Conservation (phyloP, 2,113 vertebrate species). For the Erythrocercus mccallii region DNA sequence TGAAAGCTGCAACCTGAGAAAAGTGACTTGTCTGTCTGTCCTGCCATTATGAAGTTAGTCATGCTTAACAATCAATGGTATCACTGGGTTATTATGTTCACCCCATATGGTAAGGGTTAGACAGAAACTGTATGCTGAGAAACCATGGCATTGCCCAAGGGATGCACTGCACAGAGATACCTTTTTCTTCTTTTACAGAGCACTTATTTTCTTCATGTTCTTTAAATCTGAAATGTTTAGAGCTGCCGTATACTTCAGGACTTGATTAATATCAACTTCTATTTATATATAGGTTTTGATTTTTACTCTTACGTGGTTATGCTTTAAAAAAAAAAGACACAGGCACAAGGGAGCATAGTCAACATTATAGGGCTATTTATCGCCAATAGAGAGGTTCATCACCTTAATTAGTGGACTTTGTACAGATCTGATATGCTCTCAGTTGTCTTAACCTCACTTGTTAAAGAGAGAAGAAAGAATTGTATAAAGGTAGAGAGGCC, state of each 20-base stretch:
- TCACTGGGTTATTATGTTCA: background rate
- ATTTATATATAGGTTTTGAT: background rate
- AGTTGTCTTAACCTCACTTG: background rate
- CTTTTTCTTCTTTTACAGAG: background rate
- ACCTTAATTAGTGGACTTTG: background rate
- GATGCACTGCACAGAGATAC: background rate
- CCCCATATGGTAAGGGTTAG: background rate
- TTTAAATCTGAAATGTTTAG: background rate
- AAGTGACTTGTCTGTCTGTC: background rate
- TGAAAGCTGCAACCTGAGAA: background rate
- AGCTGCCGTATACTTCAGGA: background rate
- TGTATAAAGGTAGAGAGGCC: background rate
- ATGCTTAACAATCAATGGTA: background rate
- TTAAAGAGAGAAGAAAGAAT: background rate
- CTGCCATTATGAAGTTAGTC: background rate
- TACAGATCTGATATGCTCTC: background rate
- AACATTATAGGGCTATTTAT: background rate
- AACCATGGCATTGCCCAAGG: background rate
- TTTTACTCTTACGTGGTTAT: background rate
- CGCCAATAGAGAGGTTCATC: background rate
- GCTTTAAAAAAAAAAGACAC: background rate
- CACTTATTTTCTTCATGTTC: background rate
- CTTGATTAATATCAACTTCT: background rate
- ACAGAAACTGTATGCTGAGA: background rate
- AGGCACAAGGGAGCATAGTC: background rate